These are phyloP conservation scores for Hydrotaea cyrtoneurina DNA, from an alignment of 2,888 invertebrate genomes.

Conservation along the genomic window DNA sequence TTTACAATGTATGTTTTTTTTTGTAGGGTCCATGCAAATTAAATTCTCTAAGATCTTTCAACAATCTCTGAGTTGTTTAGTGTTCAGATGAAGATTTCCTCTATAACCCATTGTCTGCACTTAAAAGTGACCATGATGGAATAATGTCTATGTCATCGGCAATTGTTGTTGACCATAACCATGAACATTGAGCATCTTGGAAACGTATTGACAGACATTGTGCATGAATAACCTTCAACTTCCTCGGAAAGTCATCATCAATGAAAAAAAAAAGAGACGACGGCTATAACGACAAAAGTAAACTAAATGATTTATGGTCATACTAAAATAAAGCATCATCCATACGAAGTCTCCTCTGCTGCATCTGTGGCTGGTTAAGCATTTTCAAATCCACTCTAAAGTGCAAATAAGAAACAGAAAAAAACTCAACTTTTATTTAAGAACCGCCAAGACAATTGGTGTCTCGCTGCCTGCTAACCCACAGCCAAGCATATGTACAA, in stretches of 20 bases:
- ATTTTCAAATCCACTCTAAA: slow-evolving; percentile 55
- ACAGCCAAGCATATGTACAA: slow-evolving; percentile 28
- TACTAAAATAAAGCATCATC: slow-evolving; percentile 48
- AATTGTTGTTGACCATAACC: slow-evolving; percentile 60
- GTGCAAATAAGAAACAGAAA: slow-evolving; percentile 70
- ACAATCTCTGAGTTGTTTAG: too few relatives aligned
- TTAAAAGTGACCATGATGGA: slow-evolving; percentile 7
- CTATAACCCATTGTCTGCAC: neutral
- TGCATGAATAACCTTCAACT: slow-evolving; percentile 62
- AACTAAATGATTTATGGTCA: slow-evolving; percentile 56
- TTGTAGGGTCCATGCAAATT: too few relatives aligned
- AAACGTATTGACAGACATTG: slow-evolving; percentile 45
- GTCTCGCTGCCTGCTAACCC: neutral
- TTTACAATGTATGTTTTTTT: neutral
- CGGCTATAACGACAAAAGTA: slow-evolving; percentile 37
- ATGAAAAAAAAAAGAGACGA: slow-evolving; percentile 31
- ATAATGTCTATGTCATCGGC: slow-evolving; percentile 58
- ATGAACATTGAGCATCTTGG: slow-evolving; percentile 57
- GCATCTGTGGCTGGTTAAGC: slow-evolving; percentile 58
- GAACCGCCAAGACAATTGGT: slow-evolving; percentile 39
- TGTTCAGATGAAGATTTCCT: neutral
- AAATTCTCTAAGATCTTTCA: too few relatives aligned
- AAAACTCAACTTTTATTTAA: slow-evolving; percentile 25
- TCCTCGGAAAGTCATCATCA: slow-evolving; percentile 49
- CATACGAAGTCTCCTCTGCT: slow-evolving; percentile 2